phyloP scores from a whole-genome alignment of 2,113 vertebrate species.

The Muscicapa adusta region DNA sequence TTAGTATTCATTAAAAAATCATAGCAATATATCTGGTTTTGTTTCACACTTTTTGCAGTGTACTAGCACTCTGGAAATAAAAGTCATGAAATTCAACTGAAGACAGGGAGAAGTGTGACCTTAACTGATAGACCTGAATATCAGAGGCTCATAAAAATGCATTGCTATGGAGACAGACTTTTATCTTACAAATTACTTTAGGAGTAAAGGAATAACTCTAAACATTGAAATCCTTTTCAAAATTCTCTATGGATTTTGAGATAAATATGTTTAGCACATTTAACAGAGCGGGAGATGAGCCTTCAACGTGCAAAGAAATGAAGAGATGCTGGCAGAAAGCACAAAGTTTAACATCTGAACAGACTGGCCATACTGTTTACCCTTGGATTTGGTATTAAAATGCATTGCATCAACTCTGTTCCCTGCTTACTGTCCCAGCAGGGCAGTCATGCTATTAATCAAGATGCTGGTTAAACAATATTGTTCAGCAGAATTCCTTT shows the following conservation, averaged over 20 bases:
- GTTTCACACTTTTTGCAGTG: neutral
- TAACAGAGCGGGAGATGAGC: conserved; percentile 33
- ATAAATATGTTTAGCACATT: conserved; percentile 39
- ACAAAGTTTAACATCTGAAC: conserved; percentile 17
- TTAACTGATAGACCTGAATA: conserved; percentile 23
- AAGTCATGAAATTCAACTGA: neutral
- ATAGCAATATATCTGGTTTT: neutral
- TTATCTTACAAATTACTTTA: conserved; percentile 62
- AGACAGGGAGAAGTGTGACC: conserved; percentile 11
- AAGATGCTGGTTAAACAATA: conserved; percentile 52
- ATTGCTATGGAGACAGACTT: conserved; percentile 43
- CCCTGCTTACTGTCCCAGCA: conserved; percentile 43
- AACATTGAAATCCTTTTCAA: conserved; percentile 31
- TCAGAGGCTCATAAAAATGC: conserved; percentile 50
- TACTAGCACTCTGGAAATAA: neutral
- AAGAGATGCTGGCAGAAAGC: conserved; percentile 31
- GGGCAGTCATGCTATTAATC: conserved; percentile 52
- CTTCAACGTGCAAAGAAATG: conserved; percentile 17
- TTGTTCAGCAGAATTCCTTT: conserved; percentile 26
- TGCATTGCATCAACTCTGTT: conserved; percentile 32
- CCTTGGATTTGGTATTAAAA: conserved; percentile 46
- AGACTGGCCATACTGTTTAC: conserved; percentile 24
- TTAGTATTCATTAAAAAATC: neutral
- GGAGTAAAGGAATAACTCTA: conserved; percentile 44
- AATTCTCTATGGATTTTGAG: conserved; percentile 41